These are phyloP conservation scores for Parnassius glacialis DNA, from an alignment of 2,888 invertebrate genomes.

Conservation along the genomic window DNA sequence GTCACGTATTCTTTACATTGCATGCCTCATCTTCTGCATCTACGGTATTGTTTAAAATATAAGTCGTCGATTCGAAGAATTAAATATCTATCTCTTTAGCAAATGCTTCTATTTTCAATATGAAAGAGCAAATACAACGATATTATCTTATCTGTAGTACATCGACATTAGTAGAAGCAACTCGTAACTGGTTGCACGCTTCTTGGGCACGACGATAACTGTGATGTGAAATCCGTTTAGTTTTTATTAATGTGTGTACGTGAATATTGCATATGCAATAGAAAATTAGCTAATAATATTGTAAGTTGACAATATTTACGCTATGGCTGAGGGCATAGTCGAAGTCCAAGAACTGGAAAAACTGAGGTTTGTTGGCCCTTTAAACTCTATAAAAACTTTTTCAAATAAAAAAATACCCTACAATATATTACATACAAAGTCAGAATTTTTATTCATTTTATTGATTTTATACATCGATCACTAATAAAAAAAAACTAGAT, in stretches of 20 bases:
- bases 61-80: slow-evolving; percentile 39
- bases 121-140: slow-evolving; percentile 48
- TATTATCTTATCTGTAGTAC: slow-evolving; percentile 69
- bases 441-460: no score
- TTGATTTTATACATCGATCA: no score
- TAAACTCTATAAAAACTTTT: not conserved
- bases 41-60: slow-evolving; percentile 36
- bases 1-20: slow-evolving; percentile 23
- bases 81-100: slow-evolving; percentile 45
- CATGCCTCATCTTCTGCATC: slow-evolving; percentile 38
- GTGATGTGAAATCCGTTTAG: slow-evolving; percentile 46
- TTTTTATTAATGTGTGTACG: slow-evolving; percentile 28
- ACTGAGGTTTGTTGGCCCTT: slow-evolving; percentile 51
- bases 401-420: not conserved
- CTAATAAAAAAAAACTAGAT: no score
- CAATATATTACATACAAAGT: no score
- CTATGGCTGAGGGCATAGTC: slow-evolving; percentile 59
- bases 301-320: not conserved
- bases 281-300: slow-evolving; percentile 30
- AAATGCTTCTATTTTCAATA: slow-evolving; percentile 56
- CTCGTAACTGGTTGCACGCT: slow-evolving; percentile 52
- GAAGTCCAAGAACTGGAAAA: slow-evolving; percentile 66
- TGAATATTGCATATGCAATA: slow-evolving; percentile 30
- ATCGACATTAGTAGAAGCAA: slow-evolving; percentile 55
- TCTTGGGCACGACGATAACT: slow-evolving; percentile 39